These are phyloP conservation scores for Cephalotes varians DNA, from an alignment of 2,888 invertebrate species.

Conservation along the genomic window DNA sequence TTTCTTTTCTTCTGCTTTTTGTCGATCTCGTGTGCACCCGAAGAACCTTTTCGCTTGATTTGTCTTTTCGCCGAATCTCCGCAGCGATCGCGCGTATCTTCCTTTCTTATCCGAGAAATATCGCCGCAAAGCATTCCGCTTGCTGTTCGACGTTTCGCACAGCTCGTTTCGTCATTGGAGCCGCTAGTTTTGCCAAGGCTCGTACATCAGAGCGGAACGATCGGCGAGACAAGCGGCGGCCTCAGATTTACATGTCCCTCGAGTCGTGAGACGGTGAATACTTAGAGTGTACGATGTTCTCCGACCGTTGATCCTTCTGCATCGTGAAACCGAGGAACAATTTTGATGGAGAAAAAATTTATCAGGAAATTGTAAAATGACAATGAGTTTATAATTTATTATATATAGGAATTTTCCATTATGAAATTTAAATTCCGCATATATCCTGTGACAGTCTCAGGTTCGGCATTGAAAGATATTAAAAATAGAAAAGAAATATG, in stretches of 20 bases:
- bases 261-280: slow-evolving; percentile 66
- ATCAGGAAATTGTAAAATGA: neutral
- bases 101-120: slow-evolving; percentile 22
- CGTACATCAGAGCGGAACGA: slow-evolving; percentile 53
- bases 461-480: neutral
- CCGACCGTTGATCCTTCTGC: slow-evolving; percentile 56
- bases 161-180: slow-evolving; percentile 60
- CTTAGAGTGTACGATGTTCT: slow-evolving; percentile 68
- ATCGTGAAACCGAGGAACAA: slow-evolving; percentile 8
- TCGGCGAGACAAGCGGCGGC: slow-evolving; percentile 59
- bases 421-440: neutral
- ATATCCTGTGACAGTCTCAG: neutral
- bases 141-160: slow-evolving; percentile 53
- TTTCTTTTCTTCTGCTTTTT: neutral
- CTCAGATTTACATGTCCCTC: slow-evolving; percentile 65
- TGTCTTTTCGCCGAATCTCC: neutral
- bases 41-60: neutral
- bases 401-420: neutral
- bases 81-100: neutral
- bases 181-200: slow-evolving; percentile 60
- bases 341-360: neutral
- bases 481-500: neutral
- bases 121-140: neutral
- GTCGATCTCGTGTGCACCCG: neutral
- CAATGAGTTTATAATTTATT: neutral